Conservation (phyloP, 2,113 vertebrate species). For the Psettodes erumei region DNA sequence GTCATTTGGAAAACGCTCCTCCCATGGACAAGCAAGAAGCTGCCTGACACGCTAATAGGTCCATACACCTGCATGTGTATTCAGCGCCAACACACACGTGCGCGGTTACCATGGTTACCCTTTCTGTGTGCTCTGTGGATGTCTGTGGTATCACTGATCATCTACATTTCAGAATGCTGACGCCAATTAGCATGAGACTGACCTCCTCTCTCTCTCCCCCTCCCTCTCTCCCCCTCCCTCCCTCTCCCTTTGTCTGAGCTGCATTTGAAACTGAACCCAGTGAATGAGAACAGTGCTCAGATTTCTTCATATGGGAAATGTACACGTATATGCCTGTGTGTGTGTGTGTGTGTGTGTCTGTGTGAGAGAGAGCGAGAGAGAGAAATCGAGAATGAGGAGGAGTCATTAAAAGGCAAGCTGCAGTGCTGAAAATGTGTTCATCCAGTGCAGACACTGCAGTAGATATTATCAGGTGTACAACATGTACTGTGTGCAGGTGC, state of each 20-base stretch:
- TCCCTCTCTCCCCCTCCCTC: too few relatives aligned
- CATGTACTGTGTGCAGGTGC: not conserved
- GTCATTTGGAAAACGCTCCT: not conserved
- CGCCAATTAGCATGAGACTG: conserved; percentile 43
- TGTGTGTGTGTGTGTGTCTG: not conserved
- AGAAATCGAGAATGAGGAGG: conserved; percentile 19
- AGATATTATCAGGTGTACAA: not conserved
- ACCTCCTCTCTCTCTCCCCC: not conserved
- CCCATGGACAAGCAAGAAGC: not conserved
- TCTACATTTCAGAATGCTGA: conserved; percentile 47
- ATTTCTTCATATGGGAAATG: conserved; percentile 23
- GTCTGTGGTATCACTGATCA: conserved; percentile 40
- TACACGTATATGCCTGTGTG: conserved; percentile 5
- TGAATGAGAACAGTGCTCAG: conserved; percentile 43
- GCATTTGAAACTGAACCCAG: conserved; percentile 27
- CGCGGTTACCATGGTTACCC: conserved; percentile 60
- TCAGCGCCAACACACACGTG: not conserved
- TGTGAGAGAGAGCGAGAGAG: not conserved
- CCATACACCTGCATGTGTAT: not conserved
- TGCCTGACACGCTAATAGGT: not conserved
- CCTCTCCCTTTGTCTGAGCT: conserved; percentile 7
- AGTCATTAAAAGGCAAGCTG: conserved; percentile 1
- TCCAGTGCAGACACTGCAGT: conserved; percentile 26
- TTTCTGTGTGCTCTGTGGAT: conserved; percentile 9
- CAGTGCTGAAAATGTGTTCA: not conserved